phyloP scores from a whole-genome alignment of 2,888 invertebrate genomes.

The Athetis lepigone region DNA sequence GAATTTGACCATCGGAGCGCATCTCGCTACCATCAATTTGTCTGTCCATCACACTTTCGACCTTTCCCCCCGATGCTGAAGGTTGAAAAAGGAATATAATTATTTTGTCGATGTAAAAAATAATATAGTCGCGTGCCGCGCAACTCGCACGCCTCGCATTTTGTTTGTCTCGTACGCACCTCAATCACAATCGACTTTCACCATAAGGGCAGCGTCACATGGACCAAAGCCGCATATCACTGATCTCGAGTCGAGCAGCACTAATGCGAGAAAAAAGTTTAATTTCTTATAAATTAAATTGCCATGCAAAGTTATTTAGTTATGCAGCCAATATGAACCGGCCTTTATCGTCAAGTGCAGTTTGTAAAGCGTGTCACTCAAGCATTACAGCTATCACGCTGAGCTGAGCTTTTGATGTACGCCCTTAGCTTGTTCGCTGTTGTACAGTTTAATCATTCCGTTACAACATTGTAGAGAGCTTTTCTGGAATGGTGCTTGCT shows the following conservation, averaged over 20 bases:
- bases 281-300: constrained; percentile 37
- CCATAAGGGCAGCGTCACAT: constrained; percentile 82
- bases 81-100: constrained; percentile 66
- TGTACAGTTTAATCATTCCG: constrained; percentile 56
- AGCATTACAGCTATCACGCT: constrained; percentile 54
- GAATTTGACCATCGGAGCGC: constrained; percentile 72
- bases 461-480: constrained; percentile 53
- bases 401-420: constrained; percentile 52
- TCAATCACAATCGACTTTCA: constrained; percentile 86
- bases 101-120: constrained; percentile 67
- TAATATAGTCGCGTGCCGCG: constrained; percentile 75
- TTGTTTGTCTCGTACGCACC: constrained; percentile 78
- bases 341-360: constrained; percentile 50
- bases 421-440: constrained; percentile 48
- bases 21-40: constrained; percentile 63
- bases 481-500: constrained; percentile 46
- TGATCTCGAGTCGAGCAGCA: constrained; percentile 38
- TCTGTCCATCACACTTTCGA: constrained; percentile 64
- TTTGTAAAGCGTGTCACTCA: constrained; percentile 61
- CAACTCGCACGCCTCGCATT: constrained; percentile 69
- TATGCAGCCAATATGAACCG: constrained; percentile 17
- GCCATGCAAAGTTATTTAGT: constrained; percentile 39
- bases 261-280: constrained; percentile 47
- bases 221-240: constrained; percentile 49
- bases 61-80: constrained; percentile 64